Percentiles rank a stretch among this genome's conserved stretches.
These are phyloP conservation scores for Microcebus lehilahytsara DNA, from an alignment of 2,113 vertebrate genomes.

Conservation along the genomic window DNA sequence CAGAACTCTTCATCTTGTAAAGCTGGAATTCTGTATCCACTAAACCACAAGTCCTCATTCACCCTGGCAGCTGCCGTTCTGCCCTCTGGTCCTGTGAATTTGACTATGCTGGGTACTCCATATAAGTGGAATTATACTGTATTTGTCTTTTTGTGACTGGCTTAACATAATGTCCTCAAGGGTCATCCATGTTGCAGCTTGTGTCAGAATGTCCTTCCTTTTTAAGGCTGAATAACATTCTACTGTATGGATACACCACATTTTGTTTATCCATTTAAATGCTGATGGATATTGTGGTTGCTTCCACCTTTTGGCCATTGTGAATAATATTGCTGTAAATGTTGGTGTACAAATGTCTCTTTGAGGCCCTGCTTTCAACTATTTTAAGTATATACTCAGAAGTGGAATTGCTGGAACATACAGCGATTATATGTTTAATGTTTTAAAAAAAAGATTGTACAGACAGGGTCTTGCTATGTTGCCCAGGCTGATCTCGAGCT, in stretches of 20 bases:
- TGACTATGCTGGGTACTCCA: neutral
- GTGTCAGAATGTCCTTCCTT: neutral
- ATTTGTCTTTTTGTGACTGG: neutral
- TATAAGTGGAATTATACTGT: too few species aligned
- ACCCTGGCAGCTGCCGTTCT: neutral
- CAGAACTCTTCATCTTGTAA: neutral
- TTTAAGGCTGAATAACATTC: neutral
- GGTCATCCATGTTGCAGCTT: too few species aligned
- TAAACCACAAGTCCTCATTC: accelerated
- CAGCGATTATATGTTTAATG: neutral
- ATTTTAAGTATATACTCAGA: neutral
- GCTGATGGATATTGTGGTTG: neutral
- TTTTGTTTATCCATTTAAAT: neutral
- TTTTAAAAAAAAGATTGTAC: neutral
- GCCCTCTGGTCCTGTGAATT: too few species aligned
- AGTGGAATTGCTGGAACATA: neutral
- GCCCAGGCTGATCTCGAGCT: neutral
- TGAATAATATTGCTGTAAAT: neutral
- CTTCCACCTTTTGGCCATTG: too few species aligned
- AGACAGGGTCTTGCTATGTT: neutral
- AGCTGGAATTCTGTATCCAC: neutral
- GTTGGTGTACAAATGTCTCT: neutral
- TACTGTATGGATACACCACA: accelerated
- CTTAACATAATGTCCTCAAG: neutral
- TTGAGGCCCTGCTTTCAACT: neutral